phyloP scores from a whole-genome alignment of 2,113 vertebrate species.

The Cebidichthys violaceus region DNA sequence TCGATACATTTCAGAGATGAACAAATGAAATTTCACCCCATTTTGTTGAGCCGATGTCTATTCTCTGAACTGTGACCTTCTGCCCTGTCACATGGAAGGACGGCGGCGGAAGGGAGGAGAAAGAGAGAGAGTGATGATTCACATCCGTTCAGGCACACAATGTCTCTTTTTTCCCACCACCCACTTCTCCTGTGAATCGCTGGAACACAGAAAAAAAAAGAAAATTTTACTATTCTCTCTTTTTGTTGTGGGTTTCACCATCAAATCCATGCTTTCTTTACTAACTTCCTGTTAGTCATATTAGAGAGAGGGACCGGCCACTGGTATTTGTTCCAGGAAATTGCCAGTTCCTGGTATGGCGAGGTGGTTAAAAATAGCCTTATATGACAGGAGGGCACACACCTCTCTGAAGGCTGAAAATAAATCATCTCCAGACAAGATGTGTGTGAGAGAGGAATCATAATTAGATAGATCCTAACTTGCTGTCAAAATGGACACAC shows the following conservation, averaged over 20 bases:
- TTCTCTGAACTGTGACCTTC: constrained; percentile 36
- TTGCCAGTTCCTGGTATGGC: neutral
- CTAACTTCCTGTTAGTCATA: neutral
- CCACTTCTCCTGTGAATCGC: neutral
- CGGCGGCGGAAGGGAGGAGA: neutral
- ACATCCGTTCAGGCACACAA: neutral
- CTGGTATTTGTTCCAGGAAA: constrained; percentile 28
- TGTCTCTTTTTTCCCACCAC: neutral
- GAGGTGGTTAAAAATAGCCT: constrained; percentile 49
- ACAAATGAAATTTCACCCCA: constrained; percentile 34
- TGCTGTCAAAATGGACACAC: constrained; percentile 14
- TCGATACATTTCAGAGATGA: constrained; percentile 16
- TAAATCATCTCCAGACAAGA: constrained; percentile 21
- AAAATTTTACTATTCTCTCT: neutral
- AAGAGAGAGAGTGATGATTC: neutral
- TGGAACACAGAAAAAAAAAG: neutral
- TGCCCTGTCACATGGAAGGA: constrained; percentile 4
- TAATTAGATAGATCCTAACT: neutral
- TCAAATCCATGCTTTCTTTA: neutral
- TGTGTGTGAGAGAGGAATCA: constrained; percentile 13
- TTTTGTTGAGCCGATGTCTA: constrained; percentile 18
- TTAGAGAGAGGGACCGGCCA: neutral
- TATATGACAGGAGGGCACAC: constrained; percentile 19
- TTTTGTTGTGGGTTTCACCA: neutral
- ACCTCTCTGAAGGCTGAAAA: constrained; percentile 38